phyloP scores from a whole-genome alignment of 2,797 vertebrate species.

The Lutra lutra region DNA sequence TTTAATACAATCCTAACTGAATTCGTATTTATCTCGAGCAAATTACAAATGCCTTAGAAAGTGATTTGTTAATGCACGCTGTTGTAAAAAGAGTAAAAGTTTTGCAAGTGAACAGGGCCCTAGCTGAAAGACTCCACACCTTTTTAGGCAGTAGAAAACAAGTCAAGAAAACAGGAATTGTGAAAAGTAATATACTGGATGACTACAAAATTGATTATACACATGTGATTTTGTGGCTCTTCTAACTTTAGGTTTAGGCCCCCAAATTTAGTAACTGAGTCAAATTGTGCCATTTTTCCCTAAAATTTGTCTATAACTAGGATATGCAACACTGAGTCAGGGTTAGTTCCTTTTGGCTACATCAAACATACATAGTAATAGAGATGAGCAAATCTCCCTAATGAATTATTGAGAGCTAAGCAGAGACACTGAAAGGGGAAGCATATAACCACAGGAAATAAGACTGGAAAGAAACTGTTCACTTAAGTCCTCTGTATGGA shows the following conservation, averaged over 20 bases:
- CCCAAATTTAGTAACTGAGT: background rate
- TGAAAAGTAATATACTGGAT: background rate
- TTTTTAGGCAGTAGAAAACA: background rate
- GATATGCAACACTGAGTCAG: background rate
- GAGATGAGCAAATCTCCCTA: background rate
- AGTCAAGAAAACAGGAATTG: background rate
- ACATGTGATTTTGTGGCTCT: background rate
- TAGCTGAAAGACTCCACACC: background rate
- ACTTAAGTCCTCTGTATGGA: background rate
- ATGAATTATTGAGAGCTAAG: background rate
- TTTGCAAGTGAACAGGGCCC: background rate
- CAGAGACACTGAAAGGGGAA: slow-evolving; percentile 24
- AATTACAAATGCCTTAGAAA: background rate
- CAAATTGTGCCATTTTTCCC: background rate
- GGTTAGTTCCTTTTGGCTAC: background rate
- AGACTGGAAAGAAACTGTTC: background rate
- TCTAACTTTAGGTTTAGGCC: background rate
- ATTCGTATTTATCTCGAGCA: background rate
- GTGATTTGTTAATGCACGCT: background rate
- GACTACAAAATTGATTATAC: background rate
- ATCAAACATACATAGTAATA: background rate
- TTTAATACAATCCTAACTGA: background rate
- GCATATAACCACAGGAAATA: background rate
- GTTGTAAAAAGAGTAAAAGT: background rate
- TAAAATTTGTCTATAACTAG: background rate